Percentiles rank a stretch among this genome's conserved stretches.
Evolutionary conservation across 2,888 invertebrate species (phyloP).

Genomic region (Bellardia bayeri): DNA sequence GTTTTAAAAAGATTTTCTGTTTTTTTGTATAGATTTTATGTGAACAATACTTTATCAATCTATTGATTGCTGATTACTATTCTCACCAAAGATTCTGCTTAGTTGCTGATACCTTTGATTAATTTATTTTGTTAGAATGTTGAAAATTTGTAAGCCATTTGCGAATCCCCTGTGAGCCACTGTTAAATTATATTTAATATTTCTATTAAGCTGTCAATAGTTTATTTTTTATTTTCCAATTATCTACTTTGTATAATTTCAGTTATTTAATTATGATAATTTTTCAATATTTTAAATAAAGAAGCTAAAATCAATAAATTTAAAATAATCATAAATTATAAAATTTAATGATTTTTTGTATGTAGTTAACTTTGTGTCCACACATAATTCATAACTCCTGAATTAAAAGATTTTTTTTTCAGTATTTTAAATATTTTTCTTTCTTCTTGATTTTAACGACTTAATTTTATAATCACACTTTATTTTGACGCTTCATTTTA

Average conservation of each 20-base stretch:
- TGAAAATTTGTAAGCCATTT: background rate
- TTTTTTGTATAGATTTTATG: no score
- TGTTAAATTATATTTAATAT: constrained; percentile 20
- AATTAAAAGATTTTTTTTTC: background rate
- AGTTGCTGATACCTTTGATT: no score
- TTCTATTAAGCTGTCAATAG: constrained; percentile 36
- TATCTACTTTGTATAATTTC: background rate
- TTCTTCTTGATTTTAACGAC: constrained; percentile 36
- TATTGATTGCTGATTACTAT: no score
- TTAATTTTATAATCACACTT: constrained; percentile 62
- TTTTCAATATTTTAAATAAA: constrained; percentile 10
- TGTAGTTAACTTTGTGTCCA: background rate
- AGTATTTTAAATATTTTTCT: background rate
- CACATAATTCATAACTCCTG: constrained; percentile 40
- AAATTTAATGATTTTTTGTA: constrained; percentile 57
- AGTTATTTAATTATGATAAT: background rate
- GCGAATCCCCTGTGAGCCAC: background rate
- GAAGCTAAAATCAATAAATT: constrained; percentile 12
- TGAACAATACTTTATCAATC: no score
- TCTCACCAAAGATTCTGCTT: no score
- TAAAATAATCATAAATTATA: constrained; percentile 65
- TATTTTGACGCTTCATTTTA: constrained; percentile 12
- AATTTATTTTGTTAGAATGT: no score
- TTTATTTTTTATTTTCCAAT: constrained; percentile 1
- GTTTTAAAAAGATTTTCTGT: no score